phyloP scores from a whole-genome alignment of 2,888 invertebrate species.

The Thereva unica region DNA sequence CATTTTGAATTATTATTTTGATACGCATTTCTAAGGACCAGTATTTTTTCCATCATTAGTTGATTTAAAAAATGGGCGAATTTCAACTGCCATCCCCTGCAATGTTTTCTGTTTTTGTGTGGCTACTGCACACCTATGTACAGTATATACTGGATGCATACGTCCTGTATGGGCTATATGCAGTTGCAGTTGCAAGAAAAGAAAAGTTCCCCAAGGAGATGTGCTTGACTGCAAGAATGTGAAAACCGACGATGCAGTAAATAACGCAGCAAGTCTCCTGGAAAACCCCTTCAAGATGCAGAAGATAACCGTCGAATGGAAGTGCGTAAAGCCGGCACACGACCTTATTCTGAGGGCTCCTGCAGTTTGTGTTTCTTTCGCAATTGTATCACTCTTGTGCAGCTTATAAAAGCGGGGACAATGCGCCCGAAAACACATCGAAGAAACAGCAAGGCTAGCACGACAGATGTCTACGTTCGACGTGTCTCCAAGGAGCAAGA shows the following conservation, averaged over 20 bases:
- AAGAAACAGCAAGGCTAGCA: background rate
- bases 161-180: too few species aligned
- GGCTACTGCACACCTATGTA: too few species aligned
- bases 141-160: too few species aligned
- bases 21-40: too few species aligned
- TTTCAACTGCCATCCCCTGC: too few species aligned
- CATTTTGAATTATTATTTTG: too few species aligned
- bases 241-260: background rate
- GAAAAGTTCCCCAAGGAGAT: too few species aligned
- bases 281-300: background rate
- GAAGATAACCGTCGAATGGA: background rate
- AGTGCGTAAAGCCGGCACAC: background rate
- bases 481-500: background rate
- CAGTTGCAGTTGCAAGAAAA: too few species aligned
- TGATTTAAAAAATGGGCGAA: too few species aligned
- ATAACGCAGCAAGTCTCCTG: background rate
- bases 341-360: background rate
- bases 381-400: conserved; percentile 9
- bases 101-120: too few species aligned
- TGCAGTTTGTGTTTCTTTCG: conserved; percentile 13
- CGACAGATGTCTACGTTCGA: background rate
- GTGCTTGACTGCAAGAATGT: too few species aligned
- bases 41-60: too few species aligned
- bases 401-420: background rate
- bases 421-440: background rate